Conservation (phyloP, 2,113 vertebrate genomes). For the Zapornia atra region DNA sequence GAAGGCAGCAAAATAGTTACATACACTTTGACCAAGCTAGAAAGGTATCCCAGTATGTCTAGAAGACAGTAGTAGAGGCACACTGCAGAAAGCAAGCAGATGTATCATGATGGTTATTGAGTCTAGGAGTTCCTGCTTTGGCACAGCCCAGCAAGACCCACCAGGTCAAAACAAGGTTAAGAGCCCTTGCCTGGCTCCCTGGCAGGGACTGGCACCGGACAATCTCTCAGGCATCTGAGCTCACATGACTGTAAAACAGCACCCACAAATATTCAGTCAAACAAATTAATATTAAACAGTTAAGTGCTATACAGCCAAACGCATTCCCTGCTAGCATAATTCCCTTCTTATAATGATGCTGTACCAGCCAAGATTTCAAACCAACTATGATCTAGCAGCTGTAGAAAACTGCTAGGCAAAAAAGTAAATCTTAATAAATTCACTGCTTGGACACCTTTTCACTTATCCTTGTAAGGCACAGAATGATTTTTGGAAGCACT, state of each 20-base stretch:
- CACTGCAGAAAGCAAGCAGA: background rate
- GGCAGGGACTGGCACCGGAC: background rate
- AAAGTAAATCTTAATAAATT: constrained; percentile 35
- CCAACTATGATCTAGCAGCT: background rate
- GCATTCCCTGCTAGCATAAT: background rate
- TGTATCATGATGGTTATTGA: background rate
- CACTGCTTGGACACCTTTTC: constrained; percentile 54
- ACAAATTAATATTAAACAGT: constrained; percentile 17
- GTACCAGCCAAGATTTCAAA: constrained; percentile 15
- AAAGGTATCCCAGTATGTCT: background rate
- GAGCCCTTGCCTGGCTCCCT: background rate
- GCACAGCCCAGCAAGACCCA: background rate
- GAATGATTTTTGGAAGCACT: background rate
- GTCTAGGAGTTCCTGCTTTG: background rate
- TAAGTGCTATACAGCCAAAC: background rate
- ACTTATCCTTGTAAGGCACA: background rate
- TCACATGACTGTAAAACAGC: background rate
- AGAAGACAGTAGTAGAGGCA: background rate
- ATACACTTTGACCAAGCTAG: background rate
- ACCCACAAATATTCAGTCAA: background rate
- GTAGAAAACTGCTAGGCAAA: background rate
- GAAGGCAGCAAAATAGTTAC: background rate
- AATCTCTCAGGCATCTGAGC: background rate
- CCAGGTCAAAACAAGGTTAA: background rate
- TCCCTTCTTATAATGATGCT: background rate